Base-by-base conservation (phyloP, 2,113 vertebrate species). In the Psilopsiagon aurifrons region DNA sequence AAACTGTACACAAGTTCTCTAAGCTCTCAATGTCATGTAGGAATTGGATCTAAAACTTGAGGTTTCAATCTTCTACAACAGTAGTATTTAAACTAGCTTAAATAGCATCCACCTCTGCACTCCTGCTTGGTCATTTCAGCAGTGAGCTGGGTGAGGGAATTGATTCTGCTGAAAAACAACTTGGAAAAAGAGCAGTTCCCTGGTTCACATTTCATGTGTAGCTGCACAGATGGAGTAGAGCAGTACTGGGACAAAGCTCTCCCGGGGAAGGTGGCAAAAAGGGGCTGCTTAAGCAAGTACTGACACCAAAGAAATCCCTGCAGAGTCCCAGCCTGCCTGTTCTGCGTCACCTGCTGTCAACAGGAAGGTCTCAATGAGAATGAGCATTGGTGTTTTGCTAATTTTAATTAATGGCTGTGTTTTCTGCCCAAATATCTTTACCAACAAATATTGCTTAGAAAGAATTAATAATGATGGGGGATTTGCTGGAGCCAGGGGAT, bases 381-480 rank as follows among this genome's bases (percentile, higher is more conserved):
- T 4, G 11, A 28, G 24, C 27, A 16, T 8, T 75, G 59, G 54
- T 51, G n/a, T 39, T 44, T 85, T 66, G 52, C 49, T 73, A 76
- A 74, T 57, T 2, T 29, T 52, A 87, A 83, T 64, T 82, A 83
- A 59, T 39, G 46, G 24, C 71, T 85, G 27, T 14, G 0, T 77
- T 92, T 95, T 94, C 67, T 91, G 54, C 79, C 79, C 49, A 92
- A 79, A 35, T 44, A 44, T 10, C 51, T 95, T 92, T n/a, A 90
- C 44, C 66, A 63, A 57, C 49, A 86, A 83, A 67, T 60, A 79
- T 17, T 62, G 18, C 43, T 83, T n/a, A 39, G 80, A 68, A 62
- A 59, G 87, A 78, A 75, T 82, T n/a, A 57, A 41, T 78, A 78
- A 31, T 22, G 39, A 76, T 54, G 77, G 62, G 1, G 5, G 18